Evolutionary conservation across 2,113 vertebrate genomes (phyloP).

Genomic region (Calyptommatus sinebrachiatus): DNA sequence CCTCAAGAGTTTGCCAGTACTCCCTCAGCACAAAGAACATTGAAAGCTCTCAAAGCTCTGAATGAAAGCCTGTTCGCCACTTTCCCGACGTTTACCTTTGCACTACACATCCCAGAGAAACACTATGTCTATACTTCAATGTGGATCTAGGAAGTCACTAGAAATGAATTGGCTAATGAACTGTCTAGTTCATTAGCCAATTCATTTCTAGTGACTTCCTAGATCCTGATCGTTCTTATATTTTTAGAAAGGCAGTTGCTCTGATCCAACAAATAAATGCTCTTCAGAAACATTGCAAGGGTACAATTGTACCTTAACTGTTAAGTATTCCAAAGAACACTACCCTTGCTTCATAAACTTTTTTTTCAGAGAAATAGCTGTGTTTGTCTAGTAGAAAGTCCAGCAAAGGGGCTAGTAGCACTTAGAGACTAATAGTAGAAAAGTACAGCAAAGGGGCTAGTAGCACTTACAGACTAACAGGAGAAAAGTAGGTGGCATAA

Average conservation of each 20-base stretch:
- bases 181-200: neutral
- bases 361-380: no score
- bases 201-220: neutral
- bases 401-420: no score
- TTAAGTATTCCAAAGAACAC: neutral
- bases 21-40: neutral
- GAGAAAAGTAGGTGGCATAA: no score
- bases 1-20: neutral
- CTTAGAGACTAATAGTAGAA: no score
- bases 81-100: neutral
- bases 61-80: neutral
- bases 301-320: neutral
- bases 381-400: no score
- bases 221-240: neutral
- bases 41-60: neutral
- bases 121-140: neutral
- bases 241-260: neutral
- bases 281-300: no score
- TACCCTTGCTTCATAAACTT: neutral
- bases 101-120: neutral
- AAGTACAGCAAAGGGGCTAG: no score
- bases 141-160: no score
- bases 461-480: no score
- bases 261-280: neutral
- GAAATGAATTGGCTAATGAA: no score